Conservation (phyloP, 1,140 invertebrate genomes). For the Drosophila burlai region DNA sequence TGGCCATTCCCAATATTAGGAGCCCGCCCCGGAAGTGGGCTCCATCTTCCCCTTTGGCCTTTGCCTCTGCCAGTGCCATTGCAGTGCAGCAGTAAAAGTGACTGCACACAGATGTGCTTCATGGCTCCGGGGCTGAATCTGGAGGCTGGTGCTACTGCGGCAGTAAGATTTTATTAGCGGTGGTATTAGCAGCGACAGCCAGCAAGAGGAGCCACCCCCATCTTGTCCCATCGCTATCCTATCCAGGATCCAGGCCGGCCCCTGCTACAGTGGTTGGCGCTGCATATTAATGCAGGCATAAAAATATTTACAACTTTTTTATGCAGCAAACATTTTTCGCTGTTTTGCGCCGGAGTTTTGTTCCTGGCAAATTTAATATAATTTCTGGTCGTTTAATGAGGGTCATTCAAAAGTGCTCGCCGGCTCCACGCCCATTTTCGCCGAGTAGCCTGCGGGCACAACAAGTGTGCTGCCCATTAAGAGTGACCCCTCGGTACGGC, state of each 20-base stretch:
- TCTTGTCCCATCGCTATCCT: conserved; percentile 11
- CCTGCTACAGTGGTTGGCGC: conserved; percentile 71
- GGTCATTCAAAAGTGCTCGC: conserved; percentile 72
- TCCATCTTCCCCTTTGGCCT: conserved; percentile 1
- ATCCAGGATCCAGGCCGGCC: neutral
- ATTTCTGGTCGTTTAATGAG: conserved; percentile 81
- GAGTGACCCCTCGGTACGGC: conserved; percentile 41
- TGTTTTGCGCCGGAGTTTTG: conserved; percentile 10
- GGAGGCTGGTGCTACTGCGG: conserved; percentile 54
- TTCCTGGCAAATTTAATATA: conserved; percentile 78
- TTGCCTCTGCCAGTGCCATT: conserved; percentile 32
- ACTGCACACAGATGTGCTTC: conserved; percentile 83
- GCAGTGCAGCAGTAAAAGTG: conserved; percentile 78
- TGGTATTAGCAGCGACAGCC: conserved; percentile 77
- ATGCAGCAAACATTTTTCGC: conserved; percentile 56
- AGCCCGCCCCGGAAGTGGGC: neutral
- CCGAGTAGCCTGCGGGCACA: conserved; percentile 54
- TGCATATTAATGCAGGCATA: conserved; percentile 83
- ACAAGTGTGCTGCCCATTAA: conserved; percentile 73
- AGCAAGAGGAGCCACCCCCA: conserved; percentile 23
- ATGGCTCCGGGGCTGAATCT: conserved; percentile 56
- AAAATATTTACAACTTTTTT: conserved; percentile 84
- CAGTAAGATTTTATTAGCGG: conserved; percentile 84
- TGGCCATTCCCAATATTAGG: conserved; percentile 19
- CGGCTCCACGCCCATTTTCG: conserved; percentile 20